Percentiles rank a stretch among this genome's conserved stretches.
phyloP scores from a whole-genome alignment of 2,888 invertebrate species.

The Gonocerus acuteangulatus region DNA sequence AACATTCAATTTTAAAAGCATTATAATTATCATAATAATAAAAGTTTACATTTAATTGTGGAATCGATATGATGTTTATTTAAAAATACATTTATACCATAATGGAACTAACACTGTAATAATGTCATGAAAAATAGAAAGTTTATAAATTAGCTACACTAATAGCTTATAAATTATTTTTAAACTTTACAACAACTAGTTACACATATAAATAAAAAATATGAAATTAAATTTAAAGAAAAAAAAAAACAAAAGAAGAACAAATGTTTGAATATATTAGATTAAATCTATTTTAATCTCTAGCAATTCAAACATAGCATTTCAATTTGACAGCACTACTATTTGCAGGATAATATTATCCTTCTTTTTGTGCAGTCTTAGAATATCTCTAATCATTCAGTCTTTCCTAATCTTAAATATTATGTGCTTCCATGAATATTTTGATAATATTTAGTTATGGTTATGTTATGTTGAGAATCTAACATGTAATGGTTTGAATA shows the following conservation, averaged over 20 bases:
- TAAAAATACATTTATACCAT: slow-evolving; percentile 27
- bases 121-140: slow-evolving; percentile 23
- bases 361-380: slow-evolving; percentile 3
- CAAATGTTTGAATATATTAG: background rate
- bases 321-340: slow-evolving; percentile 12
- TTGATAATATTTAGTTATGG: background rate
- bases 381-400: slow-evolving; percentile 13
- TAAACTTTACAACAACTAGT: slow-evolving; percentile 21
- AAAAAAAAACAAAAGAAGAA: background rate
- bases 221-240: background rate
- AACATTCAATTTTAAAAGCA: slow-evolving; percentile 39
- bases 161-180: slow-evolving; percentile 8
- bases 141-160: background rate
- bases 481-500: background rate
- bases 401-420: slow-evolving; percentile 22
- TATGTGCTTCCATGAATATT: slow-evolving; percentile 4
- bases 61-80: slow-evolving; percentile 24
- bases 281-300: background rate
- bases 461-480: background rate
- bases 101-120: slow-evolving; percentile 21
- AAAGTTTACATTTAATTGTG: slow-evolving; percentile 19
- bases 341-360: background rate
- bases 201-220: slow-evolving; percentile 18
- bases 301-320: background rate
- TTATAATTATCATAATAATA: slow-evolving; percentile 42